These are phyloP conservation scores for Neodiprion lecontei DNA, from an alignment of 1,140 invertebrate species.

Conservation along the genomic window DNA sequence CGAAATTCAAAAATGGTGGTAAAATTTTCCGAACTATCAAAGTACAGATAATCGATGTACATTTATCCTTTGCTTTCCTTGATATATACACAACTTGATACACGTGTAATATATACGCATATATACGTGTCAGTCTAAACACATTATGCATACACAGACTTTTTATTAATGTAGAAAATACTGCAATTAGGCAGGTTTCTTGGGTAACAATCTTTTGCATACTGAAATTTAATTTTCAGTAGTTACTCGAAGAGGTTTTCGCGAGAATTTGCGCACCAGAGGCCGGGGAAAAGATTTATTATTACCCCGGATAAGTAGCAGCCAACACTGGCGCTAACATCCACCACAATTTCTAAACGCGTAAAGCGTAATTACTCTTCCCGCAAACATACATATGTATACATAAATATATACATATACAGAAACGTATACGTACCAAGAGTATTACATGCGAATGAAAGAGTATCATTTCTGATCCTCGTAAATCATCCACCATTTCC, in stretches of 20 bases:
- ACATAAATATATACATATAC: background rate
- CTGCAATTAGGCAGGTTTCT: background rate
- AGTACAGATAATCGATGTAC: too few species aligned
- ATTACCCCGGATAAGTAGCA: background rate
- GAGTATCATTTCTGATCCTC: conserved; percentile 30
- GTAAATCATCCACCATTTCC: conserved; percentile 24
- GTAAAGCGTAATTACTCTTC: background rate
- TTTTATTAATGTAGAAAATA: background rate
- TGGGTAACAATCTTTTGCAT: background rate
- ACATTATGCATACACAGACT: too few species aligned
- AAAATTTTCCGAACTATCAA: too few species aligned
- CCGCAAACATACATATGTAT: background rate
- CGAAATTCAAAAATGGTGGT: too few species aligned
- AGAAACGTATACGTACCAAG: conserved; percentile 22
- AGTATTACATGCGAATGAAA: conserved; percentile 23
- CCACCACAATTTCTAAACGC: conserved; percentile 3
- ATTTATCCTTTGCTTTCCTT: too few species aligned
- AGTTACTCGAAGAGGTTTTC: background rate
- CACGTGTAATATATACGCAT: too few species aligned
- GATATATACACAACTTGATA: too few species aligned
- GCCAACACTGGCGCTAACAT: too few species aligned
- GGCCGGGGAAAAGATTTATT: background rate
- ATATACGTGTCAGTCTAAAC: too few species aligned
- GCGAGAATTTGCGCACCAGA: background rate
- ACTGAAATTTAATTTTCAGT: too few species aligned